These are phyloP conservation scores for Polia nebulosa DNA, from an alignment of 2,888 invertebrate genomes.

Conservation along the genomic window DNA sequence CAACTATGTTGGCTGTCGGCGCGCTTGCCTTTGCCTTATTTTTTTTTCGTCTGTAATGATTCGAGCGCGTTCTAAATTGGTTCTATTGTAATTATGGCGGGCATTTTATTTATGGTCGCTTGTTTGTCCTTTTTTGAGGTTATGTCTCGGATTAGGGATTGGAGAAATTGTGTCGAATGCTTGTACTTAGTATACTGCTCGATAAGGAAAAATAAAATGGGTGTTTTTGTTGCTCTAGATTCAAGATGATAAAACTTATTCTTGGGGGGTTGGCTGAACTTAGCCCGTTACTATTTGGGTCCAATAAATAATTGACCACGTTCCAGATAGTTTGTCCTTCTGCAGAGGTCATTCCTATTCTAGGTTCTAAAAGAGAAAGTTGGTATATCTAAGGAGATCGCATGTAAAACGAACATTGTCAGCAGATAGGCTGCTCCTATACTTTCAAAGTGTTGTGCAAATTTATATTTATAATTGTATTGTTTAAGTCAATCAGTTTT, in stretches of 20 bases:
- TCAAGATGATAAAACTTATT: neutral
- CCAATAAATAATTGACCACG: neutral
- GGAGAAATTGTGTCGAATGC: neutral
- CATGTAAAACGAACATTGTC: no score
- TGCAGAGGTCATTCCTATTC: neutral
- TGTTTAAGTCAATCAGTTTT: no score
- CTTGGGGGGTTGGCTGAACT: neutral
- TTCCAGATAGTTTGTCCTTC: neutral
- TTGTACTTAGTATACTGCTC: neutral
- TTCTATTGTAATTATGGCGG: slow-evolving; percentile 72
- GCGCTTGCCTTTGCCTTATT: slow-evolving; percentile 70
- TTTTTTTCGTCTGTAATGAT: slow-evolving; percentile 68
- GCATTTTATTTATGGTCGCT: slow-evolving; percentile 54
- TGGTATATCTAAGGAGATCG: no score
- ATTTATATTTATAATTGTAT: no score
- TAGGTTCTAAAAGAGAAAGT: neutral
- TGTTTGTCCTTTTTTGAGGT: slow-evolving; percentile 51
- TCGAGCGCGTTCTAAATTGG: slow-evolving; percentile 74
- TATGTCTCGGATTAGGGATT: slow-evolving; percentile 29
- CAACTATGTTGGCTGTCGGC: slow-evolving; percentile 77
- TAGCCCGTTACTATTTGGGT: neutral
- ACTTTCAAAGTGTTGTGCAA: no score
- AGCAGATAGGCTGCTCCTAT: no score
- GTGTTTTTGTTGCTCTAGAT: slow-evolving; percentile 4
- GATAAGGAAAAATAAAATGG: neutral